A percentile compares a stretch with the other conserved stretches of the same genome.
Evolutionary conservation across 2,113 vertebrate species (phyloP).

Genomic region (Porphyrio hochstetteri): DNA sequence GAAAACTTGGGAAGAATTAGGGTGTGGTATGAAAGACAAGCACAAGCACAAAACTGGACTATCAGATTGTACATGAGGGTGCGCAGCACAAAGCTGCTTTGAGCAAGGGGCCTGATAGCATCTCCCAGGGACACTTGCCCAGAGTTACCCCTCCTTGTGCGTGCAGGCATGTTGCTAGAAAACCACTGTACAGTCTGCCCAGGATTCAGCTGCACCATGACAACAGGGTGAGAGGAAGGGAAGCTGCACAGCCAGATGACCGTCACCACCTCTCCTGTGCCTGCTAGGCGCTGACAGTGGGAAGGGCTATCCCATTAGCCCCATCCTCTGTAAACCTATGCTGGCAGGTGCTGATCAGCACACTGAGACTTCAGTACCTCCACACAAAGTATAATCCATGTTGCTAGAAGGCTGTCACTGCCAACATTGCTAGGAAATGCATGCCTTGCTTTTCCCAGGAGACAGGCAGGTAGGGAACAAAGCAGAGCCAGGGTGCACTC

Average conservation of each 20-base stretch:
- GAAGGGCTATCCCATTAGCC: background rate
- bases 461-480: background rate
- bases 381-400: background rate
- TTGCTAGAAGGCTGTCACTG: background rate
- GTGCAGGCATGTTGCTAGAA: background rate
- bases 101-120: background rate
- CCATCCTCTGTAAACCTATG: background rate
- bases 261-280: background rate
- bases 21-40: background rate
- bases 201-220: background rate
- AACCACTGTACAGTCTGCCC: accelerated
- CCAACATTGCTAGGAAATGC: background rate
- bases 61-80: background rate
- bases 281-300: background rate
- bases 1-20: background rate
- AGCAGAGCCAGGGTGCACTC: background rate
- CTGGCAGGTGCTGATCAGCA: background rate
- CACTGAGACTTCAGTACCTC: background rate
- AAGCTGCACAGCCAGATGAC: background rate
- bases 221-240: background rate
- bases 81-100: background rate
- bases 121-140: background rate
- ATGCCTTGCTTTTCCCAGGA: background rate
- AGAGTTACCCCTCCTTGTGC: background rate
- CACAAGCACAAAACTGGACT: background rate